phyloP scores from a whole-genome alignment of 2,797 vertebrate species.

The Distichodus sexfasciatus region DNA sequence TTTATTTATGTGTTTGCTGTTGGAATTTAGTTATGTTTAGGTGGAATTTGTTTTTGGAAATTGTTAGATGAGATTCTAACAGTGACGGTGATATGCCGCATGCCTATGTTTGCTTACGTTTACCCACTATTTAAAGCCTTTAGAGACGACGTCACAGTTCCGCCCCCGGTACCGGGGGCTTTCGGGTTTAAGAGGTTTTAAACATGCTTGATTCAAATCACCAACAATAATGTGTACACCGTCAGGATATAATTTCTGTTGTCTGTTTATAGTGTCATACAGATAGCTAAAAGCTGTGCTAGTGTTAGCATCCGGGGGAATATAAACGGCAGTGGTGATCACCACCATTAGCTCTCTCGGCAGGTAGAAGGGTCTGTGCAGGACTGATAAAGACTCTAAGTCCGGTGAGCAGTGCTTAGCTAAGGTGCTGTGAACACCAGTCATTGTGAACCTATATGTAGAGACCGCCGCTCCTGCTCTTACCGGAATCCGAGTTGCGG shows the following conservation, averaged over 20 bases:
- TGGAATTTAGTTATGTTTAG: too few species aligned
- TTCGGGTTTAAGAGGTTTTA: too few species aligned
- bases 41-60: too few species aligned
- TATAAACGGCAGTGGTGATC: too few species aligned
- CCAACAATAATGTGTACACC: background rate
- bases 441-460: background rate
- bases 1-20: too few species aligned
- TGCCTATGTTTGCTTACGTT: too few species aligned
- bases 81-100: too few species aligned
- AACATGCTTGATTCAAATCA: background rate
- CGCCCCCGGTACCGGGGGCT: too few species aligned
- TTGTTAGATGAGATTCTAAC: too few species aligned
- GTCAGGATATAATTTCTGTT: background rate
- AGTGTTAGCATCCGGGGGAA: background rate
- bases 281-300: background rate
- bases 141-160: too few species aligned
- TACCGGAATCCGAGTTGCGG: background rate
- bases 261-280: background rate
- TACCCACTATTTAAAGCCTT: too few species aligned
- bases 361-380: background rate
- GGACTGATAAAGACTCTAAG: background rate
- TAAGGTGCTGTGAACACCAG: slow-evolving; percentile 1
- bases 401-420: slow-evolving; percentile 11
- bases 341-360: background rate
- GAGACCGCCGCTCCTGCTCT: slow-evolving; percentile 14